Conservation (phyloP, 2,888 invertebrate species). For the Punctoribates punctum region DNA sequence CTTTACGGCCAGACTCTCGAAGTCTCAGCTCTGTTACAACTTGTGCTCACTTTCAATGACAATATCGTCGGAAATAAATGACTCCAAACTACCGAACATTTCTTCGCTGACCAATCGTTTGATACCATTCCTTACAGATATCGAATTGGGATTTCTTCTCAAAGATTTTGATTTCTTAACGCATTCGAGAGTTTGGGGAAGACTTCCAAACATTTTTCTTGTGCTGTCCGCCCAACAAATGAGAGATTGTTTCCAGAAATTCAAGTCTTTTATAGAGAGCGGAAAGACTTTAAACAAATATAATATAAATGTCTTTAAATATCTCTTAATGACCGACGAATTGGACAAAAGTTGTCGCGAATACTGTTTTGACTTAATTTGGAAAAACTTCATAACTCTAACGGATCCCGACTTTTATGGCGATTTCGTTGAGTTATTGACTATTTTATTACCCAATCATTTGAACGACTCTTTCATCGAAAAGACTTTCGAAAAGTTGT, state of each 20-base stretch:
- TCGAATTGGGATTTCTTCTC: neutral
- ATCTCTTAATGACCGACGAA: neutral
- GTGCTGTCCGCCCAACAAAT: neutral
- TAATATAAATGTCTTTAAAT: neutral
- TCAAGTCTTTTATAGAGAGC: neutral
- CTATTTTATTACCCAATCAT: neutral
- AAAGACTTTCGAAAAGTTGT: neutral
- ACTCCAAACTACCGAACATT: neutral
- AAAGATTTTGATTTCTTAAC: constrained; percentile 8
- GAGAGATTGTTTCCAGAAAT: neutral
- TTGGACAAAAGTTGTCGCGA: neutral
- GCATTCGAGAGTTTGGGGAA: constrained; percentile 12
- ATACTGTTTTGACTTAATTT: neutral
- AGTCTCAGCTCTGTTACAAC: constrained; percentile 3
- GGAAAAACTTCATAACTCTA: neutral
- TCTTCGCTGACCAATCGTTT: constrained; percentile 10
- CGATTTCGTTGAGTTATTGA: constrained; percentile 27
- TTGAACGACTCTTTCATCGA: neutral
- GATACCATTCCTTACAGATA: neutral
- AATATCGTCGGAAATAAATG: neutral
- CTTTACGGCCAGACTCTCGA: constrained; percentile 11
- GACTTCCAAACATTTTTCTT: neutral
- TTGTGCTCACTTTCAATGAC: neutral
- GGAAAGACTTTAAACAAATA: neutral
- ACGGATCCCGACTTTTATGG: neutral